Percentiles rank a stretch among this genome's conserved stretches.
Conservation (phyloP, 1,140 invertebrate species). For the Tribolium castaneum region DNA sequence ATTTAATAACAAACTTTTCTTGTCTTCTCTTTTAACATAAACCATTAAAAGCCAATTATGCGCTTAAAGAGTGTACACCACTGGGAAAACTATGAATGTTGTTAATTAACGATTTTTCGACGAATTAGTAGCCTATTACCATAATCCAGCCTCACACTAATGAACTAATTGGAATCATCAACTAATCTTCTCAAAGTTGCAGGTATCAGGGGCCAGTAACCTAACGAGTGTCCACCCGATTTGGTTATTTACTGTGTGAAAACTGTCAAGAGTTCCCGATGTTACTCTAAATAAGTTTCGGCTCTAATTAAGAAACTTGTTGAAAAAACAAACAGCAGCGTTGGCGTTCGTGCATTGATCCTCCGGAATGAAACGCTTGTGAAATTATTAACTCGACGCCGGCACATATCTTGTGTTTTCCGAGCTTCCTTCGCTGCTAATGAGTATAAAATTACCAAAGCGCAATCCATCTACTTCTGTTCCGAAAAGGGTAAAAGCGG, state of each 20-base stretch:
- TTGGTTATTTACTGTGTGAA: not conserved
- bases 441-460: slow-evolving; percentile 30
- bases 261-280: not conserved
- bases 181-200: not conserved
- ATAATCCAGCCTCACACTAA: not conserved
- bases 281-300: not conserved
- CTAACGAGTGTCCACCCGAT: not conserved
- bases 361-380: not conserved
- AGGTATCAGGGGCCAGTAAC: not conserved
- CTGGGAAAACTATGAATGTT: not conserved
- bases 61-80: not conserved
- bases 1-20: not conserved
- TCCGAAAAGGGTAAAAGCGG: slow-evolving; percentile 28
- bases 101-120: slow-evolving; percentile 9
- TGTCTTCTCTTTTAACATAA: not conserved
- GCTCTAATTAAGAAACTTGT: not conserved
- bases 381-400: slow-evolving; percentile 4
- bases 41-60: not conserved
- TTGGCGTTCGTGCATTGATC: not conserved
- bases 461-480: slow-evolving; percentile 33
- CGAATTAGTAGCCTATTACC: slow-evolving; percentile 1
- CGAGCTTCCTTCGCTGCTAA: slow-evolving; percentile 9
- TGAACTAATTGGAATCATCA: slow-evolving; percentile 13
- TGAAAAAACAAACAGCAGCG: not conserved
- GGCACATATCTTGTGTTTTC: slow-evolving; percentile 9